These are phyloP conservation scores for Promerops cafer DNA, from an alignment of 2,113 vertebrate genomes.

Conservation along the genomic window DNA sequence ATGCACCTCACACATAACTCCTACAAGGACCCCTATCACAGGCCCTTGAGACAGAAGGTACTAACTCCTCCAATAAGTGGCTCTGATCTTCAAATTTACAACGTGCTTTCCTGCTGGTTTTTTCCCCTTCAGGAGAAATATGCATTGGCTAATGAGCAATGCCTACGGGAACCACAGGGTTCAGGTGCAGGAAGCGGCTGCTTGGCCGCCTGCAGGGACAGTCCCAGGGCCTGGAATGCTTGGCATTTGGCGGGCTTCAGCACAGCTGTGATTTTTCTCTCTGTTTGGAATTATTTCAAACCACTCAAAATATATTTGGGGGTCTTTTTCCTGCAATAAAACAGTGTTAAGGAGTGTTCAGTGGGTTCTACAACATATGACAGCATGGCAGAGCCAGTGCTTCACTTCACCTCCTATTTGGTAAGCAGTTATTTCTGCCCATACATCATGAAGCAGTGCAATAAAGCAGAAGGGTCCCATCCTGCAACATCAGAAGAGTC, in stretches of 20 bases:
- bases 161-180: neutral
- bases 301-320: neutral
- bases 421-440: neutral
- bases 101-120: neutral
- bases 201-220: neutral
- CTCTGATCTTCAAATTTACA: neutral
- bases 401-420: neutral
- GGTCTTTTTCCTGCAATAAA: neutral
- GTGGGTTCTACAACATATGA: neutral
- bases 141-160: neutral
- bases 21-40: fast-evolving
- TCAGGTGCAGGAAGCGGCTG: fast-evolving
- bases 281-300: neutral
- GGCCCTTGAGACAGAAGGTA: neutral
- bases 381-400: neutral
- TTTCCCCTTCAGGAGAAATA: neutral
- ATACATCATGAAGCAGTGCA: neutral
- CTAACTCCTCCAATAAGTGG: neutral
- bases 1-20: neutral
- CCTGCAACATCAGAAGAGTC: neutral
- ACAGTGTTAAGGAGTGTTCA: neutral
- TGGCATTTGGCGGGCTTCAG: fast-evolving
- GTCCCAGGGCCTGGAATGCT: neutral
- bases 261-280: neutral
- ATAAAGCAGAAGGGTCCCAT: neutral